Evolutionary conservation across 1,140 invertebrate genomes (phyloP).

Genomic region (Gonatopus flavifemur): DNA sequence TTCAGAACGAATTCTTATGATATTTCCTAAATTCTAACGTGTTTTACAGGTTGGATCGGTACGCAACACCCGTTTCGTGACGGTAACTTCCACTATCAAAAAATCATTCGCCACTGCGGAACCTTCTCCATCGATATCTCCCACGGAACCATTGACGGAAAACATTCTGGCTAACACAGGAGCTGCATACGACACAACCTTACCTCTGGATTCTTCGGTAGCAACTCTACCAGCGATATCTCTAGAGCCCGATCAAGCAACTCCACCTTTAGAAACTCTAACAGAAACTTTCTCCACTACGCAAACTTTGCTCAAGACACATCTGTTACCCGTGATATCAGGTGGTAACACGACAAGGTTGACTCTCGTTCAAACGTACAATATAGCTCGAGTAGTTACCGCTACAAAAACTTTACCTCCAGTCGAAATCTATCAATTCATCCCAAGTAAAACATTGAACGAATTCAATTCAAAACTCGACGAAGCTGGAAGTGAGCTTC

Average conservation of each 20-base stretch:
- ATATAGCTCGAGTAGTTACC: slow-evolving; percentile 80
- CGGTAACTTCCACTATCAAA: slow-evolving; percentile 79
- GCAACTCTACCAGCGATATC: slow-evolving; percentile 80
- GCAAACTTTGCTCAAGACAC: slow-evolving; percentile 82
- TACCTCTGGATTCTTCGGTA: slow-evolving; percentile 73
- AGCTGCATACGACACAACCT: slow-evolving; percentile 71
- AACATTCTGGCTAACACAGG: slow-evolving; percentile 81
- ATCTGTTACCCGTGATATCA: slow-evolving; percentile 79
- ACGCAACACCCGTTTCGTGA: slow-evolving; percentile 84
- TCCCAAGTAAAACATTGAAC: slow-evolving; percentile 82
- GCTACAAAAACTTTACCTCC: slow-evolving; percentile 86
- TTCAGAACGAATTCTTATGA: too few species aligned
- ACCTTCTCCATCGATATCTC: slow-evolving; percentile 59
- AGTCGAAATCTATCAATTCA: slow-evolving; percentile 82
- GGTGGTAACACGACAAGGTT: slow-evolving; percentile 71
- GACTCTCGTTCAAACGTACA: slow-evolving; percentile 85
- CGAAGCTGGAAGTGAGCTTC: slow-evolving; percentile 84
- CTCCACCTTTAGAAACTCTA: slow-evolving; percentile 81
- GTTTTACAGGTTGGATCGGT: slow-evolving; percentile 76
- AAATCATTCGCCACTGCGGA: slow-evolving; percentile 70
- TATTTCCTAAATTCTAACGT: not conserved
- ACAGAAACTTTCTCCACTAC: slow-evolving; percentile 89
- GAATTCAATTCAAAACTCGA: slow-evolving; percentile 85
- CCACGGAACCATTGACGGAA: slow-evolving; percentile 78
- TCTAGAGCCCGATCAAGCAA: slow-evolving; percentile 72